A percentile compares a stretch with the other conserved stretches of the same genome.
These are phyloP conservation scores for Phataginus tetradactyla DNA, from an alignment of 2,797 vertebrate genomes.

Conservation along the genomic window DNA sequence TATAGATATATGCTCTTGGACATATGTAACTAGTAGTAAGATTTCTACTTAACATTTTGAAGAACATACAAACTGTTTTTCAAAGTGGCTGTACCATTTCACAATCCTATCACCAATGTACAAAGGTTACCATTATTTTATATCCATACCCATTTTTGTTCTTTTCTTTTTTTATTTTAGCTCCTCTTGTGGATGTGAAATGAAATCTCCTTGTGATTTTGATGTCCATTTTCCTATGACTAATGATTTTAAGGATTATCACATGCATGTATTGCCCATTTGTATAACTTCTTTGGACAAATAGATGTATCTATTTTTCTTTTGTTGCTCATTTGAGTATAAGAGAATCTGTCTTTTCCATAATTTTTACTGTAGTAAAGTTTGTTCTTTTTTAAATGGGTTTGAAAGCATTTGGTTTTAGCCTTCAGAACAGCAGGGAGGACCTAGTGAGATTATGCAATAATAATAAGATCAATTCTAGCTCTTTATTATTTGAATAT, in stretches of 20 bases:
- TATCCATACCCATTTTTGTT: not conserved
- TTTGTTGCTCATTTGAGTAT: not conserved
- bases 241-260: not conserved
- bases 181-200: not conserved
- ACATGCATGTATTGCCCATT: not conserved
- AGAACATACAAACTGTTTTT: not conserved
- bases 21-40: not conserved
- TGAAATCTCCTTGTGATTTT: not conserved
- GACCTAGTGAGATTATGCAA: conserved; percentile 71
- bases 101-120: not conserved
- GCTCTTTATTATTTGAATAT: conserved; percentile 81
- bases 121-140: not conserved
- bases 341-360: not conserved
- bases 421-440: conserved; percentile 68
- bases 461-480: conserved; percentile 79
- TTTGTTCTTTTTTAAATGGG: not conserved
- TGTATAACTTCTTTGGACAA: not conserved
- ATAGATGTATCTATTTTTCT: not conserved
- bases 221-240: not conserved
- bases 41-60: conserved; percentile 33
- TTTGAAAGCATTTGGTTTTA: conserved; percentile 68
- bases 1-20: not conserved
- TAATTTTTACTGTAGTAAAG: not conserved
- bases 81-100: not conserved
- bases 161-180: conserved; percentile 14